Conservation (phyloP, 2,797 vertebrate genomes). For the Lagodon rhomboides region DNA sequence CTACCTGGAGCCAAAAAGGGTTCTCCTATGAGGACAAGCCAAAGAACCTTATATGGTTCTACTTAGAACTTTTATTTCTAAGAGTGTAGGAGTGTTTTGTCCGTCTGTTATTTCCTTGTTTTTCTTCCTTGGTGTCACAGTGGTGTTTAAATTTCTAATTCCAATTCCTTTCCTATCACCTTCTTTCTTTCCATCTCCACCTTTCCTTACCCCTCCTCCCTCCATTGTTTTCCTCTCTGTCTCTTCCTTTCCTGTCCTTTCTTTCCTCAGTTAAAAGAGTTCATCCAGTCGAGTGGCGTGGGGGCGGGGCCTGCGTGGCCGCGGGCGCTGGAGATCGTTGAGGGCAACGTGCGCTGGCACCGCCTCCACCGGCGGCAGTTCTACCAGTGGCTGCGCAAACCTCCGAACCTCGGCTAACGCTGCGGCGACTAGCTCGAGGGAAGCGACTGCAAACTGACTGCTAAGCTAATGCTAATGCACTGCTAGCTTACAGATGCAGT, state of each 20-base stretch:
- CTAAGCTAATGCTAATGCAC: conserved; percentile 40
- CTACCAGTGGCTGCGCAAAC: conserved; percentile 93
- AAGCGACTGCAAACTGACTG: conserved; percentile 37
- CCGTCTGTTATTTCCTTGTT: not conserved
- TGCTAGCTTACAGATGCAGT: conserved; percentile 55
- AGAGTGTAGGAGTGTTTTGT: too few species aligned
- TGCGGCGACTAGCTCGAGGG: conserved; percentile 5
- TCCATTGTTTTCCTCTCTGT: not conserved
- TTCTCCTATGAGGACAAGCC: too few species aligned
- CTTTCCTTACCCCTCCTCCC: not conserved
- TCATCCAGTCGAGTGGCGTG: conserved; percentile 90
- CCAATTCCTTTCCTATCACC: conserved; percentile 8
- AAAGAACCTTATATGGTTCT: too few species aligned
- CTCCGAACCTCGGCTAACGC: conserved; percentile 72
- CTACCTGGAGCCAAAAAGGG: too few species aligned
- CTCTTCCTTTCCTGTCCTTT: not conserved
- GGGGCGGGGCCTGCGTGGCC: conserved; percentile 90
- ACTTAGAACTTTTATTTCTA: too few species aligned
- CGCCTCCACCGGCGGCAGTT: conserved; percentile 92
- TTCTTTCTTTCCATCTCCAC: not conserved
- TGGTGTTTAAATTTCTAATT: not conserved
- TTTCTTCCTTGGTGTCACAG: not conserved
- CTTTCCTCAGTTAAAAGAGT: conserved; percentile 89
- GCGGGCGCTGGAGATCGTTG: conserved; percentile 94
- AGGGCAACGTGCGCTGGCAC: conserved; percentile 96